A percentile compares a stretch with the other conserved stretches of the same genome.
Conservation (phyloP, 2,797 vertebrate genomes). For the Clarias platycephalus region DNA sequence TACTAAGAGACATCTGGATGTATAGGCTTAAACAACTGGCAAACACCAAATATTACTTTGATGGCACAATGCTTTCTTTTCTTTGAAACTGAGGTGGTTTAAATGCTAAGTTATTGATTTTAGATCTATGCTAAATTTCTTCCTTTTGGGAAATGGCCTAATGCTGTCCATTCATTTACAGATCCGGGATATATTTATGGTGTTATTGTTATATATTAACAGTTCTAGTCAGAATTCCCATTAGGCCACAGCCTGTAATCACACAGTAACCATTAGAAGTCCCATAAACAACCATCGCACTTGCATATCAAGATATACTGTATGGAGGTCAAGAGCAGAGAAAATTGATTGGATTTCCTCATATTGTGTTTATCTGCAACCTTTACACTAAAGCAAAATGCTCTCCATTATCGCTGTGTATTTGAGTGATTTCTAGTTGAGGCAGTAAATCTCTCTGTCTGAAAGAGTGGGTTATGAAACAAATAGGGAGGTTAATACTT, state of each 20-base stretch:
- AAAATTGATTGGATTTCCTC: slow-evolving; percentile 8
- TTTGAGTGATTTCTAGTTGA: neutral
- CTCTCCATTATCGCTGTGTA: slow-evolving; percentile 9
- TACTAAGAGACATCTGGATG: neutral
- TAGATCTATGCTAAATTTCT: neutral
- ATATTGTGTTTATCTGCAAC: neutral
- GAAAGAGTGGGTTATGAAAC: neutral
- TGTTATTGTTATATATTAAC: neutral
- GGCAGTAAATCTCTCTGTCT: neutral
- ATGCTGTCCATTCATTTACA: neutral
- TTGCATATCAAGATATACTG: neutral
- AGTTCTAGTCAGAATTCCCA: neutral
- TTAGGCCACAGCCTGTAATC: neutral
- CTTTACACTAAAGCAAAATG: slow-evolving; percentile 14
- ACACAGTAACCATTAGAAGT: neutral
- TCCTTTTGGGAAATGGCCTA: neutral
- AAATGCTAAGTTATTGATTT: neutral
- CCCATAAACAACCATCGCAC: neutral
- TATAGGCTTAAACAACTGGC: neutral
- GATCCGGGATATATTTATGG: neutral
- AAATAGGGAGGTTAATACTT: neutral
- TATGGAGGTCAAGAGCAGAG: neutral
- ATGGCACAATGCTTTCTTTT: neutral
- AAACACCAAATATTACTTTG: neutral
- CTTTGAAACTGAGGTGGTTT: neutral